phyloP scores from a whole-genome alignment of 53 echinoderm and acorn worm species.

The Apostichopus leukothele region DNA sequence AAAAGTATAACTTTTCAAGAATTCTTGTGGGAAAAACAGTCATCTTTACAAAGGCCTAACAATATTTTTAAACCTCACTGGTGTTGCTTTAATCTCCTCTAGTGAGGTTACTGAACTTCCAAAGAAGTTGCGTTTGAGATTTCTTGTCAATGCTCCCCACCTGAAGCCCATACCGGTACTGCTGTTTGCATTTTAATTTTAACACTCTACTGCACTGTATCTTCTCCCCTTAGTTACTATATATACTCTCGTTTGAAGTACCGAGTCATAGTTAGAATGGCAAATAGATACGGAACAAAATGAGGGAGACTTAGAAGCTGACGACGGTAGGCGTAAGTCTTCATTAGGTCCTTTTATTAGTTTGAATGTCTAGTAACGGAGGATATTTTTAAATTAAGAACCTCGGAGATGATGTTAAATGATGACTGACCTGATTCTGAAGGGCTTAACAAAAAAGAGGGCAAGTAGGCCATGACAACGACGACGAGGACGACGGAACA shows the following conservation, averaged over 20 bases:
- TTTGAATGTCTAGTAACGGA: not conserved
- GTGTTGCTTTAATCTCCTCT: not conserved
- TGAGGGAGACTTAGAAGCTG: not conserved
- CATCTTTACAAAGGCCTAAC: too few species aligned
- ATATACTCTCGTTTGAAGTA: slow-evolving; percentile 22
- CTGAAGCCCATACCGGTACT: not conserved
- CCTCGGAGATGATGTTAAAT: not conserved
- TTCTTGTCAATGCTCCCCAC: not conserved
- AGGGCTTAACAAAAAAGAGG: not conserved
- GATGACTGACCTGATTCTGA: not conserved
- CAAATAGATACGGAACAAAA: slow-evolving; percentile 6
- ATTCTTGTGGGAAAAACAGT: too few species aligned
- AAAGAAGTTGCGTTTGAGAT: not conserved
- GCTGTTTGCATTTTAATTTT: slow-evolving; percentile 3
- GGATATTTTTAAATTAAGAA: not conserved
- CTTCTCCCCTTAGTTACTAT: not conserved
- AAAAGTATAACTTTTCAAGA: too few species aligned
- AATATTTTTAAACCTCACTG: too few species aligned
- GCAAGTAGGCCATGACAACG: not conserved
- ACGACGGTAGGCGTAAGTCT: slow-evolving; percentile 7
- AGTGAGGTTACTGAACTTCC: slow-evolving; percentile 39
- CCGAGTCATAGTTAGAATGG: slow-evolving; percentile 25
- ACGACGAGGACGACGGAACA: too few species aligned
- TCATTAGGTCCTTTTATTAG: slow-evolving; percentile 20
- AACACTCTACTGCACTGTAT: not conserved